phyloP scores from a whole-genome alignment of 2,797 vertebrate genomes.

The Phrynocephalus vlangalii region DNA sequence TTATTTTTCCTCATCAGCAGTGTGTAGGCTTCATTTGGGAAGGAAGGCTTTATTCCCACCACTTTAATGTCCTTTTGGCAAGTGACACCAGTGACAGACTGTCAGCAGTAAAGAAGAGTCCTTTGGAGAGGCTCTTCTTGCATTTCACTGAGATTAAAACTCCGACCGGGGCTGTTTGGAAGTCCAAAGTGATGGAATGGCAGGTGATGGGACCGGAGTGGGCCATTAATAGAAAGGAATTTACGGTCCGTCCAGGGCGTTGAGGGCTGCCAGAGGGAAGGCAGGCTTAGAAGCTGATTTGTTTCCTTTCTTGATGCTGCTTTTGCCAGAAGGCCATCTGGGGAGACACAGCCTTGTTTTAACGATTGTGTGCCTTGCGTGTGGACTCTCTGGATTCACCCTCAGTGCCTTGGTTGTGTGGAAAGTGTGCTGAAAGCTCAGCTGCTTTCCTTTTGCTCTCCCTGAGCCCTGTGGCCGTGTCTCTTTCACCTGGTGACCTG shows the following conservation, averaged over 20 bases:
- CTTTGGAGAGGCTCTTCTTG: slow-evolving; percentile 61
- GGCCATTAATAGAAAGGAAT: slow-evolving; percentile 70
- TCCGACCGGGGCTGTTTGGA: slow-evolving; percentile 59
- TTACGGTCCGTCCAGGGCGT: slow-evolving; percentile 53
- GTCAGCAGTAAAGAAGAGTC: slow-evolving; percentile 58
- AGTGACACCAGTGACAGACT: slow-evolving; percentile 41
- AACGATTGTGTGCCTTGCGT: slow-evolving; percentile 11
- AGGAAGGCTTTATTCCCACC: slow-evolving; percentile 27
- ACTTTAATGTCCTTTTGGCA: neutral
- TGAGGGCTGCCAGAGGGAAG: slow-evolving; percentile 29
- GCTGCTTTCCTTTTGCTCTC: neutral
- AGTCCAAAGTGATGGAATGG: slow-evolving; percentile 46
- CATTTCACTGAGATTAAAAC: slow-evolving; percentile 67
- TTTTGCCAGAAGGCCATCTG: slow-evolving; percentile 49
- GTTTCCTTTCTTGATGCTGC: slow-evolving; percentile 37
- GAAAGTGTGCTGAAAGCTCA: accelerated
- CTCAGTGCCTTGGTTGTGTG: neutral
- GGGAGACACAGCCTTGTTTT: slow-evolving; percentile 20
- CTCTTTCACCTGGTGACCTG: neutral
- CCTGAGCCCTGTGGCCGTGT: neutral
- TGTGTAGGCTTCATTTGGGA: slow-evolving; percentile 53
- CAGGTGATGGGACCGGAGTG: slow-evolving; percentile 46
- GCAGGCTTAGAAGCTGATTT: slow-evolving; percentile 48
- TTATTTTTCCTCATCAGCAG: slow-evolving; percentile 46
- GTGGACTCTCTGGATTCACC: slow-evolving; percentile 15